Evolutionary conservation across 2,888 invertebrate genomes (phyloP).

Genomic region (Drosophila mimica): DNA sequence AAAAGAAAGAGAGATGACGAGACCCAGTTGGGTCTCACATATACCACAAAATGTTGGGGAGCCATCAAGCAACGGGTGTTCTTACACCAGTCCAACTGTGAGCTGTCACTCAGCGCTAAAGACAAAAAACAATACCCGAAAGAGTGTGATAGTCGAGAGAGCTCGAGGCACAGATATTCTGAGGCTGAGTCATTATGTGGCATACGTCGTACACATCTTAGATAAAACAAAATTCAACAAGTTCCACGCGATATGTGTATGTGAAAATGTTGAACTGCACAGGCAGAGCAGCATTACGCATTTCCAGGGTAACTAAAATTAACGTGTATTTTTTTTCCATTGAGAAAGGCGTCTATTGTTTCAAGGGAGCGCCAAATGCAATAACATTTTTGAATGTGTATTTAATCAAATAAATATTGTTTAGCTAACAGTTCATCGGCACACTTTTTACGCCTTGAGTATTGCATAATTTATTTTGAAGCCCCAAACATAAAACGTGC

Average conservation of each 20-base stretch:
- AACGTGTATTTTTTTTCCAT: neutral
- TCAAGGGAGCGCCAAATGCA: neutral
- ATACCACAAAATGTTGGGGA: slow-evolving; percentile 54
- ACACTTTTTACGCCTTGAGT: neutral
- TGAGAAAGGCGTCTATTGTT: neutral
- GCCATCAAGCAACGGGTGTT: slow-evolving; percentile 31
- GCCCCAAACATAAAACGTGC: neutral
- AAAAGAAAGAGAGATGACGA: neutral
- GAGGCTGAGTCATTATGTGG: no score
- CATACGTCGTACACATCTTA: neutral
- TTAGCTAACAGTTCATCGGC: neutral
- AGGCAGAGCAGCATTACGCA: neutral
- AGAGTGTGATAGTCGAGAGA: neutral
- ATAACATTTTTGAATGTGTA: neutral
- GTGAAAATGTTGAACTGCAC: neutral
- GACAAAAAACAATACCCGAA: neutral
- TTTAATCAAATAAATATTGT: slow-evolving; percentile 1
- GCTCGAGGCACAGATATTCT: neutral
- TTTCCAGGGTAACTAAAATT: neutral
- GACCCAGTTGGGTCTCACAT: slow-evolving; percentile 39
- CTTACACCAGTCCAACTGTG: slow-evolving; percentile 45
- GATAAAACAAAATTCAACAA: neutral
- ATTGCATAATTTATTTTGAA: neutral
- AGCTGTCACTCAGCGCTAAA: slow-evolving; percentile 25
- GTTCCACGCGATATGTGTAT: neutral